These are phyloP conservation scores for Melanotaenia nigrans DNA, from an alignment of 2,797 vertebrate genomes.

Conservation along the genomic window DNA sequence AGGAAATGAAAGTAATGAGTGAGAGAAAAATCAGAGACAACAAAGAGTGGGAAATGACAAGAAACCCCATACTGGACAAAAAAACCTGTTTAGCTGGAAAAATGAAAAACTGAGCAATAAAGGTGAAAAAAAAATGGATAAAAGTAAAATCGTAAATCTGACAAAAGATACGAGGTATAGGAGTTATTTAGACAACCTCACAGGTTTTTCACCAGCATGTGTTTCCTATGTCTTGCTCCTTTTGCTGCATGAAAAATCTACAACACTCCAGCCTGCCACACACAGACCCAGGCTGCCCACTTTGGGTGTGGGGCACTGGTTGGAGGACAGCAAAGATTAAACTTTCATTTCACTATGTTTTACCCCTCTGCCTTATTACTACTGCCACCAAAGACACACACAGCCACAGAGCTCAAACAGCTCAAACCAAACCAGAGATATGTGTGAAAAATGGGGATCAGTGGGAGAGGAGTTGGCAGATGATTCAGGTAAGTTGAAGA, in stretches of 20 bases:
- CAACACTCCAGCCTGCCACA: conserved; percentile 18
- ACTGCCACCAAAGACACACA: conserved; percentile 59
- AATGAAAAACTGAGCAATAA: conserved; percentile 10
- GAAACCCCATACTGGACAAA: conserved; percentile 48
- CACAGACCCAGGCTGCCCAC: conserved; percentile 24
- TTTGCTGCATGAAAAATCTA: conserved; percentile 38
- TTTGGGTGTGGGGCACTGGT: neutral
- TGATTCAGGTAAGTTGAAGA: conserved; percentile 30
- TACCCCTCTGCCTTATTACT: conserved; percentile 43
- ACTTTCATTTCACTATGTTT: conserved; percentile 14
- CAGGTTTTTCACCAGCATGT: conserved; percentile 63
- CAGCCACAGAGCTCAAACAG: conserved; percentile 36
- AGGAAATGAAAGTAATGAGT: conserved; percentile 53
- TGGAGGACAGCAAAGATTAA: conserved; percentile 19
- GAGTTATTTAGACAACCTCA: neutral
- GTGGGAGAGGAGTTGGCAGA: conserved; percentile 21
- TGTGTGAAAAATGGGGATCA: conserved; percentile 50
- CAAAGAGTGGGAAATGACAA: conserved; percentile 41
- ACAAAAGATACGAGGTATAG: neutral
- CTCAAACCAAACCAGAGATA: conserved; percentile 54
- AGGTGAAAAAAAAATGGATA: conserved; percentile 3
- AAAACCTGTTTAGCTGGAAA: conserved; percentile 51
- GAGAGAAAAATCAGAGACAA: conserved; percentile 55
- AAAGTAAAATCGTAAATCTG: conserved; percentile 15
- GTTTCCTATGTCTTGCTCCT: conserved; percentile 55